phyloP scores from a whole-genome alignment of 1,140 invertebrate species.

The Antheraea mylitta region DNA sequence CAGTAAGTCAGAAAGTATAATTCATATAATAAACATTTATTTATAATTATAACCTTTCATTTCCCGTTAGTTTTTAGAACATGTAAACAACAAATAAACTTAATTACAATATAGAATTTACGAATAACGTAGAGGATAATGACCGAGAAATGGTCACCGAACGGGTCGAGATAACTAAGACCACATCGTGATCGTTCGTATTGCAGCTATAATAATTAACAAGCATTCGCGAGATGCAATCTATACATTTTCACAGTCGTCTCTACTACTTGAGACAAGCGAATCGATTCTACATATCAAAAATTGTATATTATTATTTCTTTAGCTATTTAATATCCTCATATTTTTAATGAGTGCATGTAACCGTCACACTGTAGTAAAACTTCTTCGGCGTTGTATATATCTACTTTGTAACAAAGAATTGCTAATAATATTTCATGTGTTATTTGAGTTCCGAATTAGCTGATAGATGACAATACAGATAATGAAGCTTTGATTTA shows the following conservation, averaged over 20 bases:
- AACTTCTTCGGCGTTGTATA: too few relatives aligned
- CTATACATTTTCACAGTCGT: background rate
- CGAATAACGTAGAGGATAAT: conserved; percentile 12
- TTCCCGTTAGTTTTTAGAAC: too few relatives aligned
- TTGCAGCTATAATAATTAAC: background rate
- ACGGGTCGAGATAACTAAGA: conserved; percentile 5
- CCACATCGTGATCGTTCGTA: background rate
- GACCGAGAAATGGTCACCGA: conserved; percentile 11
- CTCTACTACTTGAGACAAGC: background rate
- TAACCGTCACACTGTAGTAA: too few relatives aligned
- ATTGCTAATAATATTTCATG: too few relatives aligned
- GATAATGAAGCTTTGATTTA: too few relatives aligned
- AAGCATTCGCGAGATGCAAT: background rate
- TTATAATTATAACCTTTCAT: too few relatives aligned
- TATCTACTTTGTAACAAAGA: too few relatives aligned
- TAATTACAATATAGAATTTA: background rate
- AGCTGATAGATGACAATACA: too few relatives aligned
- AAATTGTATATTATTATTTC: background rate
- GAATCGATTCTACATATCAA: background rate
- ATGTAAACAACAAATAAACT: background rate
- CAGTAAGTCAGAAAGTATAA: background rate
- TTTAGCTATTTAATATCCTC: background rate
- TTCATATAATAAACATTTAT: too few relatives aligned
- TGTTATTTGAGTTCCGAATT: too few relatives aligned
- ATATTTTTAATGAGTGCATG: too few relatives aligned